Percentiles rank a stretch among this genome's conserved stretches.
Evolutionary conservation across 2,113 vertebrate species (phyloP).

Genomic region (Microcebus griseorufus): DNA sequence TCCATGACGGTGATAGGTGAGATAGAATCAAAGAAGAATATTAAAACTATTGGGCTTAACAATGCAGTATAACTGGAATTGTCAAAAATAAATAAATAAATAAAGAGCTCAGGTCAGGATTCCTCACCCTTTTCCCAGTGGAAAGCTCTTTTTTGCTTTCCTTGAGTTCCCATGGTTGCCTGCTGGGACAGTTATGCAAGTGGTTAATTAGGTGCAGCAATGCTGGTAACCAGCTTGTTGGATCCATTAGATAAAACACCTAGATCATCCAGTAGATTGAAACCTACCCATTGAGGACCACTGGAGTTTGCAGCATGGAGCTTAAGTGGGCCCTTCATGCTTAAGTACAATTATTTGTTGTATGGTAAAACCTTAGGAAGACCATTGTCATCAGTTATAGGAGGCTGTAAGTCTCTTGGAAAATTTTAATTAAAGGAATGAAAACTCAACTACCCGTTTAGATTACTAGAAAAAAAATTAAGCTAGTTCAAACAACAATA

Average conservation of each 20-base stretch:
- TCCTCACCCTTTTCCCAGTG: background rate
- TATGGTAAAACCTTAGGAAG: background rate
- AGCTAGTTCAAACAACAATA: background rate
- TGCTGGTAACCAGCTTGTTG: background rate
- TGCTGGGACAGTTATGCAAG: background rate
- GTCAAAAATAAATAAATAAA: background rate
- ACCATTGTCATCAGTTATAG: background rate
- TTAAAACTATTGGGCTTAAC: background rate
- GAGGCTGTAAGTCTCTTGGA: background rate
- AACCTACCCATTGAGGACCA: background rate
- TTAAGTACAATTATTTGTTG: background rate
- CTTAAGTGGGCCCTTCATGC: background rate
- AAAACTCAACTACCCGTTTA: background rate
- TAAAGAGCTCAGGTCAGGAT: background rate
- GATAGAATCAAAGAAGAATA: background rate
- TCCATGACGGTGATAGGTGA: background rate
- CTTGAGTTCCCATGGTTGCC: background rate
- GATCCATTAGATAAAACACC: background rate
- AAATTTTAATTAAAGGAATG: constrained; percentile 31
- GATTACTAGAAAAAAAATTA: background rate
- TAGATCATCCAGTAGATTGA: background rate
- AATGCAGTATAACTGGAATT: background rate
- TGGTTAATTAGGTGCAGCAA: background rate
- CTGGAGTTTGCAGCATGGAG: background rate
- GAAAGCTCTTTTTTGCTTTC: background rate